These are phyloP conservation scores for Prostheceraeus crozeri DNA, from an alignment of 2,888 invertebrate genomes.

Conservation along the genomic window DNA sequence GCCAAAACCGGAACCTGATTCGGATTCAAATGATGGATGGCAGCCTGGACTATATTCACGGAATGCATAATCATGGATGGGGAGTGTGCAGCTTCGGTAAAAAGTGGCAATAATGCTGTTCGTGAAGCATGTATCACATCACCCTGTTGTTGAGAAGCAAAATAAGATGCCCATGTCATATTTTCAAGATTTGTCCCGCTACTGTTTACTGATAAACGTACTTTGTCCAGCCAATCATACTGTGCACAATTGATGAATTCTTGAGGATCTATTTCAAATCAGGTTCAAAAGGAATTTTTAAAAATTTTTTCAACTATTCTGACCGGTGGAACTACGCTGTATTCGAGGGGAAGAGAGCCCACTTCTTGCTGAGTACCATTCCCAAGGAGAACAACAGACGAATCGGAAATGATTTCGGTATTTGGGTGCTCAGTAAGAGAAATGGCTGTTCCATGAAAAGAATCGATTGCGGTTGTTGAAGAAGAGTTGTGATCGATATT, in stretches of 20 bases:
- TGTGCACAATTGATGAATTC: too few relatives aligned
- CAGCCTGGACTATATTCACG: constrained; percentile 40
- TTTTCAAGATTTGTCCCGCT: too few relatives aligned
- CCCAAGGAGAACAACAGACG: too few relatives aligned
- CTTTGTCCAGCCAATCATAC: too few relatives aligned
- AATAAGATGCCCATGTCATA: constrained; percentile 39
- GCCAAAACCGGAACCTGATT: constrained; percentile 44
- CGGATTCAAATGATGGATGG: constrained; percentile 42
- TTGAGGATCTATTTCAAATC: too few relatives aligned
- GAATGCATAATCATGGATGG: constrained; percentile 43
- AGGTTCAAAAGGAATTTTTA: too few relatives aligned
- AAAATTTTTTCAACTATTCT: too few relatives aligned
- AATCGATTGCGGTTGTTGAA: constrained; percentile 40
- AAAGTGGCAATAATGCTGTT: constrained; percentile 42
- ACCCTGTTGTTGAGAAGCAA: constrained; percentile 33
- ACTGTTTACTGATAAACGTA: too few relatives aligned
- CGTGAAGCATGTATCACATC: constrained; percentile 16
- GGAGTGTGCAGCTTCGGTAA: constrained; percentile 41
- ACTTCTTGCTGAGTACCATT: too few relatives aligned
- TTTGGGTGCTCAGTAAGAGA: constrained; percentile 28
- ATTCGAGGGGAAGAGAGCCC: too few relatives aligned
- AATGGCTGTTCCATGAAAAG: constrained; percentile 36
- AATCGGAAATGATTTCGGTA: too few relatives aligned
- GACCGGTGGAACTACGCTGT: too few relatives aligned
- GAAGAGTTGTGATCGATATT: constrained; percentile 38